A percentile compares a stretch with the other conserved stretches of the same genome.
Evolutionary conservation across 2,888 invertebrate species (phyloP).

Genomic region (Listrodromus nycthemerus): DNA sequence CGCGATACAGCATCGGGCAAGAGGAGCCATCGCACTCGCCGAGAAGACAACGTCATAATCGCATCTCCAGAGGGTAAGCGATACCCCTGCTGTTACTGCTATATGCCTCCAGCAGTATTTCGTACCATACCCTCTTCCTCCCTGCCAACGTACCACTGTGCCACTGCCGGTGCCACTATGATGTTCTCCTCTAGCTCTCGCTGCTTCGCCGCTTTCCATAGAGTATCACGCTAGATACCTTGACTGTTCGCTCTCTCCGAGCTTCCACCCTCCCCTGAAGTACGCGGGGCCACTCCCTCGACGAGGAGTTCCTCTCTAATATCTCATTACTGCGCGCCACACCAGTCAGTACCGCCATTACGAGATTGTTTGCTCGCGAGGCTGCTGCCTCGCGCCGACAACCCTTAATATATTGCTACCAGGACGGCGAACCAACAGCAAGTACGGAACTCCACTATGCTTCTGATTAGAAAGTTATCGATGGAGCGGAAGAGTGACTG

Average conservation of each 20-base stretch:
- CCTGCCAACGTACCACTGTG: neutral
- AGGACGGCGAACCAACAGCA: conserved; percentile 27
- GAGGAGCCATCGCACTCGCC: conserved; percentile 50
- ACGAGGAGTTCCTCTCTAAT: conserved; percentile 80
- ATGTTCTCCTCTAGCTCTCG: conserved; percentile 60
- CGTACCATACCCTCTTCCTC: conserved; percentile 75
- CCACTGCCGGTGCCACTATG: conserved; percentile 58
- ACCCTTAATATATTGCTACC: conserved; percentile 78
- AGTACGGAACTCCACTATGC: conserved; percentile 22
- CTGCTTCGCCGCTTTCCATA: conserved; percentile 74
- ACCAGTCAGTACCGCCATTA: conserved; percentile 84
- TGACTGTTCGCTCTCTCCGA: conserved; percentile 25
- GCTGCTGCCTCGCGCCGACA: conserved; percentile 70
- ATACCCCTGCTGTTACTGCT: conserved; percentile 76
- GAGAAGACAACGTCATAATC: conserved; percentile 80
- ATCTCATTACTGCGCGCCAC: conserved; percentile 83
- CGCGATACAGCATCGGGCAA: conserved; percentile 36
- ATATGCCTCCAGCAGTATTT: conserved; percentile 70
- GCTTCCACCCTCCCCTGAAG: conserved; percentile 71
- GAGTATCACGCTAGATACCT: conserved; percentile 74
- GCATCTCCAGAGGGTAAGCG: conserved; percentile 83
- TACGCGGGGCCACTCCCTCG: conserved; percentile 81
- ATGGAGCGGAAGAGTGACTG: neutral
- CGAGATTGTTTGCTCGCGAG: conserved; percentile 83
- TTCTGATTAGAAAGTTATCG: conserved; percentile 29